A percentile compares a stretch with the other conserved stretches of the same genome.
Conservation (phyloP, 2,113 vertebrate species). For the Daboia siamensis region DNA sequence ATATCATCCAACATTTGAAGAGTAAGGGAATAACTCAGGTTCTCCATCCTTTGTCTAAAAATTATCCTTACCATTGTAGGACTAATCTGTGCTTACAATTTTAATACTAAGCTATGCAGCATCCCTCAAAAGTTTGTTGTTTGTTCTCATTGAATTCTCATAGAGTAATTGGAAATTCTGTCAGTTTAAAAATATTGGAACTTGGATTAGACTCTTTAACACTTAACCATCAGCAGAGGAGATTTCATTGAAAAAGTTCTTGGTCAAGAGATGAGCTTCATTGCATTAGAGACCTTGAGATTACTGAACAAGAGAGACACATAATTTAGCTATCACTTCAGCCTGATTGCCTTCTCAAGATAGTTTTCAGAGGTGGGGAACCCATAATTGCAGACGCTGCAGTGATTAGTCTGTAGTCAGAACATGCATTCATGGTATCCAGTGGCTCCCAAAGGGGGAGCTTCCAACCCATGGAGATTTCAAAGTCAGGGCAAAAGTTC, state of each 20-base stretch:
- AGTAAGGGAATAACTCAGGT: neutral
- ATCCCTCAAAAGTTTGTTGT: neutral
- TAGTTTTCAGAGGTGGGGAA: neutral
- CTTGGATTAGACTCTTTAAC: neutral
- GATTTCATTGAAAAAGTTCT: slow-evolving; percentile 15
- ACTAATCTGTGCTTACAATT: neutral
- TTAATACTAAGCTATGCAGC: neutral
- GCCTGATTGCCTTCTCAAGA: slow-evolving; percentile 7
- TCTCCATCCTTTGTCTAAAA: neutral
- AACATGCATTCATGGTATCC: neutral
- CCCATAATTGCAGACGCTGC: neutral
- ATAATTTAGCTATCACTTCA: neutral
- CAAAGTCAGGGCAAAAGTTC: too few species aligned
- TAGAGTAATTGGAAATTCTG: neutral
- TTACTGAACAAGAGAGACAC: slow-evolving; percentile 7
- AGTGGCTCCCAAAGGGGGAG: too few species aligned
- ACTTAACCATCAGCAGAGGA: neutral
- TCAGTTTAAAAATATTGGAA: neutral
- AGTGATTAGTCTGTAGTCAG: slow-evolving; percentile 13
- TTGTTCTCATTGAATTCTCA: neutral
- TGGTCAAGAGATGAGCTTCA: neutral
- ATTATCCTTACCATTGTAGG: neutral
- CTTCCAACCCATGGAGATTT: too few species aligned
- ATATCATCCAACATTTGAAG: neutral
- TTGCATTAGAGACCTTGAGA: neutral